Base-by-base conservation (phyloP, 2,113 vertebrate genomes). In the Notechis scutatus region DNA sequence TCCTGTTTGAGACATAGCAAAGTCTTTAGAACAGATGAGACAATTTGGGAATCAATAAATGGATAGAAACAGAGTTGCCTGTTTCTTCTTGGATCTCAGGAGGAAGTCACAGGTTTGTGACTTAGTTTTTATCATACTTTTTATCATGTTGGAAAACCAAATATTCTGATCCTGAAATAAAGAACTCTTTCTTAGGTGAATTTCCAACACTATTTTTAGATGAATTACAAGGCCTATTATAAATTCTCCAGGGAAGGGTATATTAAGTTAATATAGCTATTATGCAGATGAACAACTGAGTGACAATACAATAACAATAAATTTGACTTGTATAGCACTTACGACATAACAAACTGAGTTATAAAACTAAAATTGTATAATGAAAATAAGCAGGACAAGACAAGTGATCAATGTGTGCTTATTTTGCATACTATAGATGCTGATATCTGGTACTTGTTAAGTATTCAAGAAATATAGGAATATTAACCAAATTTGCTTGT, bases 121-220 rank as follows among this genome's bases (percentile, higher is more conserved):
- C 89, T 96, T 92, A 90, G 93, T 95, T 97, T 97, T 96, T 94
- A 95, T 96, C 89, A 93, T 96, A 95, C 94, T 96, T 96, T 94
- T 94, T 94, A 94, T 94, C 94, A 95, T 95, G 95, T 81, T 96
- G 57, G 93, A 95, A 95, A 92, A 56, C 91, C 93, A 95, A 96
- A 94, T 95, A 93, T 20, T 9, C n/a, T 50, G 93, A 10, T 92
- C 56, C 15, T 1, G 56, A 88, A 93, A 92, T 95, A n/a, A 94
- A 95, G 90, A 93, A 93, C 69, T 85, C 24, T 94, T 94, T 57
- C 55, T 24, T 39, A 74, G 64, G n/a, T 34, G 64, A 74, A 74
- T 18, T 74, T n/a, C 64, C n/a, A 5, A 87, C 24, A 87, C 56
- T 86, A 59, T 55, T 34, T 52, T 85, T 81, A 81, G n/a, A 34